Base-by-base conservation (phyloP, 1,140 invertebrate genomes). In the Nasonia longicornis region DNA sequence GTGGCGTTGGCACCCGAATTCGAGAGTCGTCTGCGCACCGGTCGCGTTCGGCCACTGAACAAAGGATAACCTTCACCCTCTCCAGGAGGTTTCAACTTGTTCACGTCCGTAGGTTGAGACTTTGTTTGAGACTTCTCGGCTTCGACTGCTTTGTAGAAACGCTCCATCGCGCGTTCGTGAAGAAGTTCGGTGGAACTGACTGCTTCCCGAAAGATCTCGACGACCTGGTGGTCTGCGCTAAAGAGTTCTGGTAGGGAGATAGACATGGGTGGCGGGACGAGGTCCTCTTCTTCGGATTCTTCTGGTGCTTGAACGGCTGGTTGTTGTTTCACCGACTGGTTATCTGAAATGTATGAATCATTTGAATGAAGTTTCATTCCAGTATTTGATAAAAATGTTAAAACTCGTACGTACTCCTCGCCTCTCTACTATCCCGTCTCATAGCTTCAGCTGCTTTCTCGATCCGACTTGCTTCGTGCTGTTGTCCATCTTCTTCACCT, bases 101-200 rank as follows among this genome's bases (percentile, higher is more conserved):
- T 69, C 84, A 84, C 2, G 86, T 85, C 84, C 85, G 79, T 86
- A 35, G 90, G 83, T 82, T 89, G 87, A 7, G 87, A 81, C 88
- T 91, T 22, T 86, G 87, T 74, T 91, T 89, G 1, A 26, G 93
- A 92, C 89, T 96, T 94, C 87, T 96, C 94, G 75, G 94, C 91
- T 42, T 93, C 93, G 0, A 95, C 92, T 2, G 94, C 95, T 87
- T 95, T 92, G 84, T 95, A 95, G 84, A 96, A 95, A 31, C 95
- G 90, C 14, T 94, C 94, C 94, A 96, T 95, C 3, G 95, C 94
- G 29, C 93, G 92, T 86, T 96, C 95, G 84, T 96, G 95, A 2
- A 97, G 90, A 10, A 96, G 89, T 86, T 96, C 95, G 0, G 95
- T 95, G 0, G 95, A 96, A 86, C 95, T 96, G 10, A 95, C 94